Evolutionary conservation across 1,140 invertebrate genomes (phyloP).

Genomic region (Leguminivora glycinivorella): DNA sequence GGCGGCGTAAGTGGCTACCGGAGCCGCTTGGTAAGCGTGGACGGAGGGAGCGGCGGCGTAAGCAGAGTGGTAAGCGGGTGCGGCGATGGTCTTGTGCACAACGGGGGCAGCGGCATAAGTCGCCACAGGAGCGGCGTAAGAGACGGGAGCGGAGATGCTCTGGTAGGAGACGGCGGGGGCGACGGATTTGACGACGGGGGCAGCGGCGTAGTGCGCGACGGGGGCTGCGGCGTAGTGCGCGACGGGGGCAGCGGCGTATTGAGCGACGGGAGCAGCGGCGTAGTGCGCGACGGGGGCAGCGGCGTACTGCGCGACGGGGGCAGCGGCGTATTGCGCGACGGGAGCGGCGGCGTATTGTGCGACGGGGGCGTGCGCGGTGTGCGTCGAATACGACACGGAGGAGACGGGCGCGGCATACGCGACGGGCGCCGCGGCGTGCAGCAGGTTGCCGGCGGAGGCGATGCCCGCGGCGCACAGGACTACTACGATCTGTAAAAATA

Average conservation of each 20-base stretch:
- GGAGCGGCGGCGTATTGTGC: conserved; percentile 51
- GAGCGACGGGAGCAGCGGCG: conserved; percentile 14
- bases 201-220: background rate
- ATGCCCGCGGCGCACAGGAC: conserved; percentile 61
- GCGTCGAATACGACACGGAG: conserved; percentile 17
- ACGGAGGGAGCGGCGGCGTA: conserved; percentile 29
- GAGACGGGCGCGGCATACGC: conserved; percentile 38
- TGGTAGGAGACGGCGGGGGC: conserved; percentile 40
- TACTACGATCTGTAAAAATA: conserved; percentile 52
- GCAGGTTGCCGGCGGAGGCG: conserved; percentile 59
- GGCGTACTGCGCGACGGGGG: conserved; percentile 37
- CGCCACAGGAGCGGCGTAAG: conserved; percentile 38
- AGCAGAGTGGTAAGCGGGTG: conserved; percentile 32
- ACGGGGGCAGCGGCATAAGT: conserved; percentile 30
- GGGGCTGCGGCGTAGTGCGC: background rate
- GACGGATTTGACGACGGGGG: conserved; percentile 11
- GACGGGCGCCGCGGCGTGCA: conserved; percentile 50
- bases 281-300: conserved; percentile 41
- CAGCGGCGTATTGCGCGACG: conserved; percentile 40
- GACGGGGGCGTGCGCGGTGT: conserved; percentile 44
- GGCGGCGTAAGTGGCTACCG: conserved; percentile 38
- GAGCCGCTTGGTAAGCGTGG: conserved; percentile 35
- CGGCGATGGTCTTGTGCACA: conserved; percentile 32
- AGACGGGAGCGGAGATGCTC: conserved; percentile 36
- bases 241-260: background rate